Conservation (phyloP, 2,888 invertebrate genomes). For the Diarsia dahlii region DNA sequence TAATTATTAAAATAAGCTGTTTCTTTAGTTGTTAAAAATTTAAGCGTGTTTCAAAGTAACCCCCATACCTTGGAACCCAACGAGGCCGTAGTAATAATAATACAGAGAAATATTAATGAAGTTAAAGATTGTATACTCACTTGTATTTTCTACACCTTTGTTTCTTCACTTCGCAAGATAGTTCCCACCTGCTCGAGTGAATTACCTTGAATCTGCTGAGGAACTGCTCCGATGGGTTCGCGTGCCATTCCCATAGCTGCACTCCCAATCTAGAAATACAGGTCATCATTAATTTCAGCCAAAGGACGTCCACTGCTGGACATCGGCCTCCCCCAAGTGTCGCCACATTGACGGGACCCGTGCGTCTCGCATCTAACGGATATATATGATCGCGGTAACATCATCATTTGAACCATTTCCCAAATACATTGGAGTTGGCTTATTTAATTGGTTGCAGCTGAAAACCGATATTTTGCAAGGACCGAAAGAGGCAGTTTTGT, state of each 20-base stretch:
- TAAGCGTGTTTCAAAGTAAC: too few species aligned
- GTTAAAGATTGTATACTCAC: slow-evolving; percentile 59
- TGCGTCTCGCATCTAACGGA: too few species aligned
- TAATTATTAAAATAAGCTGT: too few species aligned
- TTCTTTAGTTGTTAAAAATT: too few species aligned
- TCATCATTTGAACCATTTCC: background rate
- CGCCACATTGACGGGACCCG: too few species aligned
- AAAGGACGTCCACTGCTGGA: too few species aligned
- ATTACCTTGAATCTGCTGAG: slow-evolving; percentile 94
- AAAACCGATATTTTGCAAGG: background rate
- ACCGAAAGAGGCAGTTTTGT: background rate
- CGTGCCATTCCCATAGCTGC: slow-evolving; percentile 94
- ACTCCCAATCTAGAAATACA: slow-evolving; percentile 87
- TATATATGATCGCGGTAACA: background rate
- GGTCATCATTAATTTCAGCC: too few species aligned
- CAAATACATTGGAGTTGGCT: background rate
- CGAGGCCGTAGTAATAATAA: background rate
- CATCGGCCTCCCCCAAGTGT: too few species aligned
- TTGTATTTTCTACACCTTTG: slow-evolving; percentile 79
- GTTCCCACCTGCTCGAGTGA: slow-evolving; percentile 95
- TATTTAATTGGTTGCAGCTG: background rate
- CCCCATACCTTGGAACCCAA: too few species aligned
- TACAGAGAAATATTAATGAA: background rate
- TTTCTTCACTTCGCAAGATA: slow-evolving; percentile 91
- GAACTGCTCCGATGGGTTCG: slow-evolving; percentile 92